Conservation (phyloP, 2,113 vertebrate species). For the Crotophaga sulcirostris region DNA sequence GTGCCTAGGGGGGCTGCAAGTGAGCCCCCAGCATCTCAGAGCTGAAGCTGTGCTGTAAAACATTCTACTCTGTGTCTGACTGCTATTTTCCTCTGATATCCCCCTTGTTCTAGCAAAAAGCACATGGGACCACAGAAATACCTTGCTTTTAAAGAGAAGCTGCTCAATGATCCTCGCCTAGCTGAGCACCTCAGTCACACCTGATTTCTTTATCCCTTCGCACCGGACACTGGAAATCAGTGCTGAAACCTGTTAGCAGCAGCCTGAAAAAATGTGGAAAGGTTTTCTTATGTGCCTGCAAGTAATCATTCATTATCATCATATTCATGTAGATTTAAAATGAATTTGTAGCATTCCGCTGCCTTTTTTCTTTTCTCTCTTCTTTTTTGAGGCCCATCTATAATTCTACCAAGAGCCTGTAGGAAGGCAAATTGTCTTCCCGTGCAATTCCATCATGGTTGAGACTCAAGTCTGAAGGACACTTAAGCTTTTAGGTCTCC, state of each 20-base stretch:
- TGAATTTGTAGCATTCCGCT: background rate
- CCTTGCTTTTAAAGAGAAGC: conserved; percentile 71
- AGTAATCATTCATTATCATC: background rate
- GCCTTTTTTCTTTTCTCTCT: background rate
- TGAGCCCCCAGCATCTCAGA: background rate
- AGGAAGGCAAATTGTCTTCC: background rate
- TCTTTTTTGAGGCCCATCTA: background rate
- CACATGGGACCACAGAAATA: conserved; percentile 69
- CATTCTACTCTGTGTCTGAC: rapidly evolving
- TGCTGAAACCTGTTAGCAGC: background rate
- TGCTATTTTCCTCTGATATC: background rate
- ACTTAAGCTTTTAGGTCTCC: background rate
- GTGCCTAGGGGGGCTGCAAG: no score
- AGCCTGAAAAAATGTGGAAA: background rate
- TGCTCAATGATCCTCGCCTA: conserved; percentile 72
- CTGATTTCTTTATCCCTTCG: background rate
- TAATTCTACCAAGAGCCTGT: background rate
- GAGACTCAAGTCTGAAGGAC: background rate
- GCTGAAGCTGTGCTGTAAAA: background rate
- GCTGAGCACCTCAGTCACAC: background rate
- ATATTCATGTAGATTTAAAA: background rate
- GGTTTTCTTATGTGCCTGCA: background rate
- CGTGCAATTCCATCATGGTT: no score
- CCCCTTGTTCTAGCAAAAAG: conserved; percentile 70
- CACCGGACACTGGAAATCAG: background rate